Base-by-base conservation (phyloP, 2,113 vertebrate species). In the Pongo pygmaeus region DNA sequence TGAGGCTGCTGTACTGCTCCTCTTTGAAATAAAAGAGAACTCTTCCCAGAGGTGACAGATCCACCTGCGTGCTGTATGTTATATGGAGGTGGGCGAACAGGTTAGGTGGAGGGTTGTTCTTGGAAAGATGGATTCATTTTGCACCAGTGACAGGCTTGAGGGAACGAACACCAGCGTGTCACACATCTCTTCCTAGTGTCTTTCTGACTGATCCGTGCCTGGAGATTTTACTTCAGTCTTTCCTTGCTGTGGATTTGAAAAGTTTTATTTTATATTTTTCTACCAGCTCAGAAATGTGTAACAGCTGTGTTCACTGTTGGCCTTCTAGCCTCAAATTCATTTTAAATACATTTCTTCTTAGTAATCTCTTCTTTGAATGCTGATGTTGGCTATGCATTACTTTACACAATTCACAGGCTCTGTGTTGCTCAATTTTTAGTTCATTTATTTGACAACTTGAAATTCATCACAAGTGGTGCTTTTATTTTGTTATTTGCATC, bases 401-500 rank as follows among this genome's bases (percentile, higher is more conserved):
- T 84, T 14, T 80, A 92, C 80, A 81, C 79, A 77, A 90, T 86
- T 95, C 90, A 50, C 67, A 75, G 75, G 75, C 48, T 84, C 61
- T 30, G 6, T 75, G 86, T 93, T 93, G 43, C 67, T 89, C 96
- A 90, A 87, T 91, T 93, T 95, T 92, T 84, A 86, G 90, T 75
- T 93, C 75, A 87, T 94, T 97, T 98, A 97, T 96, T 96, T 95
- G 92, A 96, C 90, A 97, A 98, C 94, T 96, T 84, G 93, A 90
- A 98, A 96, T 95, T 96, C 75, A 38, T 90, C 43, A 48, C 40
- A 87, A 97, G 90, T 87, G 87, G 84, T 80, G 75, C 84, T 96
- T 96, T 86, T 96, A 86, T 96, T 89, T 97, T 89, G 50, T 88
- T 97, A 92, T 95, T 97, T 97, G 69, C 96, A 81, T 96, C 94